A percentile compares a stretch with the other conserved stretches of the same genome.
phyloP scores from a whole-genome alignment of 1,140 invertebrate genomes.

The Drosophila sproati region DNA sequence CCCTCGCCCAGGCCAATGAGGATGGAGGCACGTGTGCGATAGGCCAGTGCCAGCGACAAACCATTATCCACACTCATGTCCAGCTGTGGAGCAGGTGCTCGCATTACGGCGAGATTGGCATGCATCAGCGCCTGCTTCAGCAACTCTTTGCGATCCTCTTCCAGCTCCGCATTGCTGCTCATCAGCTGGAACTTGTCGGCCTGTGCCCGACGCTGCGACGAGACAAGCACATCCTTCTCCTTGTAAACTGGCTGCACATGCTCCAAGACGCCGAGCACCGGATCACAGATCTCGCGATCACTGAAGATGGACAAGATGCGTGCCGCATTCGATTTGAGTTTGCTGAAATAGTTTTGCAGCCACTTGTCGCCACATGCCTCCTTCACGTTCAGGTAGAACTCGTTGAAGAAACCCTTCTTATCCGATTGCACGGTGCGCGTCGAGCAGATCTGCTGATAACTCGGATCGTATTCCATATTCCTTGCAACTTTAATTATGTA shows the following conservation, averaged over 20 bases:
- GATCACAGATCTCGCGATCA: conserved; percentile 85
- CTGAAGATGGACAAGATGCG: conserved; percentile 85
- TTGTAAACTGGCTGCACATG: conserved; percentile 85
- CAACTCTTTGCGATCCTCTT: conserved; percentile 71
- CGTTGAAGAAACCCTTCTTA: conserved; percentile 87
- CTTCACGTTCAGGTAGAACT: conserved; percentile 85
- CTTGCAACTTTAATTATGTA: conserved; percentile 53
- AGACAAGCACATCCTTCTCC: conserved; percentile 84
- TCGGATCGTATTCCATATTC: conserved; percentile 68
- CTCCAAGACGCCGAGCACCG: conserved; percentile 84
- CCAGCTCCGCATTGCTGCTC: conserved; percentile 44
- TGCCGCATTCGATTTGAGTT: conserved; percentile 85
- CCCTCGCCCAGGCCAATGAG: conserved; percentile 86
- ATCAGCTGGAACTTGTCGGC: conserved; percentile 84
- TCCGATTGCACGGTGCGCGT: conserved; percentile 87
- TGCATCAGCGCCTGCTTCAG: conserved; percentile 86
- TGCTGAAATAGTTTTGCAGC: conserved; percentile 86
- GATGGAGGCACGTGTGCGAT: conserved; percentile 87
- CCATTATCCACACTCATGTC: conserved; percentile 86
- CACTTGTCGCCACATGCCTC: conserved; percentile 85
- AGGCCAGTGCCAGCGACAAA: conserved; percentile 86
- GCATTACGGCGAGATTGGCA: conserved; percentile 87
- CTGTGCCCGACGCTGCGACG: conserved; percentile 84
- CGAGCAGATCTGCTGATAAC: conserved; percentile 86
- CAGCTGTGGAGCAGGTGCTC: conserved; percentile 86